Evolutionary conservation across 1,140 invertebrate species (phyloP).

Genomic region (Nasonia longicornis): DNA sequence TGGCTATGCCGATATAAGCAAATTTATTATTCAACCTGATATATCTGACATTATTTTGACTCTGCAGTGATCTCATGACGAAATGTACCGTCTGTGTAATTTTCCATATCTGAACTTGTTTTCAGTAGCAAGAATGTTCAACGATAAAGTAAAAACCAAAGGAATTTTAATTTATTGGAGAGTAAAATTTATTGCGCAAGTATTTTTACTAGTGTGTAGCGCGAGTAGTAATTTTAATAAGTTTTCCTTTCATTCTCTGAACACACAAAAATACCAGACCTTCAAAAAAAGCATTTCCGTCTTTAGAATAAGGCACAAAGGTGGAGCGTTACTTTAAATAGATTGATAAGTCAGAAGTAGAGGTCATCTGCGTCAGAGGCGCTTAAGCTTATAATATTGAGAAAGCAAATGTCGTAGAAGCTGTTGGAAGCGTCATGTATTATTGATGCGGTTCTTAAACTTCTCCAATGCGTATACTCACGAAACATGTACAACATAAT

Average conservation of each 20-base stretch:
- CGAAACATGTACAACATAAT: background rate
- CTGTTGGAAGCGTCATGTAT: conserved; percentile 54
- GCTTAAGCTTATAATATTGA: conserved; percentile 49
- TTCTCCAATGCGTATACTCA: background rate
- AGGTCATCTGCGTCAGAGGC: conserved; percentile 57
- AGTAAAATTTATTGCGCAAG: too few species aligned
- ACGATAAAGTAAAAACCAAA: too few species aligned
- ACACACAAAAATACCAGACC: background rate
- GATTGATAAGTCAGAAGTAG: conserved; percentile 45
- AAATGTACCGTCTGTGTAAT: too few species aligned
- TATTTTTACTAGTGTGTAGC: too few species aligned
- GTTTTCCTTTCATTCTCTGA: background rate
- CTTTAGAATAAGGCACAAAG: conserved; percentile 27
- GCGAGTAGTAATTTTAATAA: background rate
- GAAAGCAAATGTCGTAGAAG: conserved; percentile 14
- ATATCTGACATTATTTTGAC: background rate
- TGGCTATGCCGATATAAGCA: background rate
- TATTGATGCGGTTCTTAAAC: conserved; percentile 55
- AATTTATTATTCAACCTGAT: background rate
- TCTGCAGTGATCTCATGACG: too few species aligned
- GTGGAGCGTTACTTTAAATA: conserved; percentile 20
- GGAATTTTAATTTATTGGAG: too few species aligned
- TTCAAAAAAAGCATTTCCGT: background rate
- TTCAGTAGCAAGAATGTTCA: too few species aligned
- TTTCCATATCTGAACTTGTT: too few species aligned